These are phyloP conservation scores for Gymnocheta viridis DNA, from an alignment of 2,888 invertebrate species.

Conservation along the genomic window DNA sequence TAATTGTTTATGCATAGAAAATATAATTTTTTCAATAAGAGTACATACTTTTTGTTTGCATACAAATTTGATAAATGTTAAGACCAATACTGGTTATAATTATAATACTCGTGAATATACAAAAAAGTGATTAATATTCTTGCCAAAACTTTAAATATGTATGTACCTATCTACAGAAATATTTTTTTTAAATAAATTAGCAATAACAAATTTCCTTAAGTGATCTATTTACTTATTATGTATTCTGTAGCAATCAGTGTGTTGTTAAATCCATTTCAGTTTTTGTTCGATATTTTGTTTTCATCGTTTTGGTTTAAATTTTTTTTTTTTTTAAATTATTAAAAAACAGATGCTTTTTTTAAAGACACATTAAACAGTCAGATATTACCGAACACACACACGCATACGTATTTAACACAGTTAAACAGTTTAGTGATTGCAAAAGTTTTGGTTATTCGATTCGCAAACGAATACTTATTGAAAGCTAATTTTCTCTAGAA, in stretches of 20 bases:
- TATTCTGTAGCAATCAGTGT: conserved; percentile 55
- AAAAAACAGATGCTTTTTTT: conserved; percentile 42
- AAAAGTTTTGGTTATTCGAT: neutral
- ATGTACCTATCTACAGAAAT: neutral
- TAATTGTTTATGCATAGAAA: neutral
- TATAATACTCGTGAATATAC: neutral
- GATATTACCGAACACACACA: neutral
- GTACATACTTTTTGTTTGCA: too few relatives aligned
- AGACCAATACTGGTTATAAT: conserved; percentile 28
- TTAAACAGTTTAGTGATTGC: conserved; percentile 1
- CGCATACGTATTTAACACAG: neutral
- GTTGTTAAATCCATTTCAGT: conserved; percentile 32
- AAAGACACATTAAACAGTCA: conserved; percentile 17
- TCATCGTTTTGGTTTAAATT: conserved; percentile 2
- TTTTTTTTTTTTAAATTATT: conserved; percentile 10
- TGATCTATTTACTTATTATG: conserved; percentile 56
- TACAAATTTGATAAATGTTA: neutral
- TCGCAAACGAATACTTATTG: too few relatives aligned
- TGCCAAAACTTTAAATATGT: conserved; percentile 19
- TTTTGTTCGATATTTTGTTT: conserved; percentile 26
- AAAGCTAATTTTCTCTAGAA: too few relatives aligned
- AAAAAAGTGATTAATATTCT: conserved; percentile 41
- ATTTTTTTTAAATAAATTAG: conserved; percentile 29
- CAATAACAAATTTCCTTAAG: conserved; percentile 56
- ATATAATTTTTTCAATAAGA: neutral